Evolutionary conservation across 1,140 invertebrate genomes (phyloP).

Genomic region (Hylaeus volcanicus): DNA sequence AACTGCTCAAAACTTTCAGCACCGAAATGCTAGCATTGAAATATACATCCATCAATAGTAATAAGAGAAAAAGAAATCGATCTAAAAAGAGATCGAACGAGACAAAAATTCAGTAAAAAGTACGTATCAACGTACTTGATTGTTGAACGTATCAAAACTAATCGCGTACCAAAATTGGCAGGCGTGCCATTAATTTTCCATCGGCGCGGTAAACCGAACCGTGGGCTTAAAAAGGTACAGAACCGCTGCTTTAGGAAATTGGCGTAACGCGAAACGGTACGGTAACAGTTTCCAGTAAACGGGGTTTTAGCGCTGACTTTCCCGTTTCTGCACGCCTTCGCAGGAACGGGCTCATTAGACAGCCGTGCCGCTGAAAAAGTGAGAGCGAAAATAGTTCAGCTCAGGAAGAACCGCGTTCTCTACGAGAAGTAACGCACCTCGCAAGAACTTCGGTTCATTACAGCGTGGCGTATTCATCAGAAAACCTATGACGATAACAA

Average conservation of each 20-base stretch:
- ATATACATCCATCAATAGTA: too few species aligned
- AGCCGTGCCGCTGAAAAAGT: slow-evolving; percentile 46
- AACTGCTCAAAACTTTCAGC: too few species aligned
- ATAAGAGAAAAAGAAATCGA: too few species aligned
- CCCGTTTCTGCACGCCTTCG: slow-evolving; percentile 40
- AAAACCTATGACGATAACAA: slow-evolving; percentile 3
- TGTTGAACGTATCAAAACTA: too few species aligned
- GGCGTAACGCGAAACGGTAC: background rate
- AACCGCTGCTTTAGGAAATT: slow-evolving; percentile 1
- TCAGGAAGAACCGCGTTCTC: slow-evolving; percentile 27
- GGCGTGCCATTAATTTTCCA: background rate
- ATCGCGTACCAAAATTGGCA: background rate
- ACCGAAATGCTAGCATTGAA: too few species aligned
- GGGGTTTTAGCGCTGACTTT: slow-evolving; percentile 32
- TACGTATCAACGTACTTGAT: too few species aligned
- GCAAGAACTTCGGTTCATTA: slow-evolving; percentile 24
- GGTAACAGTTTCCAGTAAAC: slow-evolving; percentile 31
- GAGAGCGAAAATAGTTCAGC: slow-evolving; percentile 47
- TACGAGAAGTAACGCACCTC: slow-evolving; percentile 3
- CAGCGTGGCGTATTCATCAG: background rate
- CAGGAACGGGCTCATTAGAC: slow-evolving; percentile 48
- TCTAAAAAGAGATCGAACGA: too few species aligned
- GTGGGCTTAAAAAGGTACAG: too few species aligned
- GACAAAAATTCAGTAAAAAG: too few species aligned
- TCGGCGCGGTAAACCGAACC: background rate